phyloP scores from a whole-genome alignment of 2,113 vertebrate genomes.

The Channa maculata region DNA sequence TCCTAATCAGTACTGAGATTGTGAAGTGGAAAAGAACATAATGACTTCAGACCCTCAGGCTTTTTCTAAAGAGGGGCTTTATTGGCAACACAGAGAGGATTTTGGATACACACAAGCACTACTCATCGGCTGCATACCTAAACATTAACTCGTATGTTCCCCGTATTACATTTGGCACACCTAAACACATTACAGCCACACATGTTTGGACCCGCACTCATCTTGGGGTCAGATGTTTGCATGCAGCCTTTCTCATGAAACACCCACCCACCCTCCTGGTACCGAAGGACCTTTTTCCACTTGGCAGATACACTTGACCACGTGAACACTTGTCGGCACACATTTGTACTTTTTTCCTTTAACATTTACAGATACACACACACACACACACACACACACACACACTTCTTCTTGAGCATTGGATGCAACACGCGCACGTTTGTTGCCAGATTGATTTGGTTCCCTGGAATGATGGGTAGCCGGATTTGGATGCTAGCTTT shows the following conservation, averaged over 20 bases:
- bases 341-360: too few relatives aligned
- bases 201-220: constrained; percentile 20
- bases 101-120: not conserved
- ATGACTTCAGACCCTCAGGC: constrained; percentile 43
- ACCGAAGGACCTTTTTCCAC: not conserved
- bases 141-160: not conserved
- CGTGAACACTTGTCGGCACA: not conserved
- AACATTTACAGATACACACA: not conserved
- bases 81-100: not conserved
- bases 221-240: constrained; percentile 29
- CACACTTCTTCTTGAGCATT: constrained; percentile 29
- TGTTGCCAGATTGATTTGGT: constrained; percentile 60
- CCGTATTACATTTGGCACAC: constrained; percentile 8
- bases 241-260: constrained; percentile 9
- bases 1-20: constrained; percentile 42
- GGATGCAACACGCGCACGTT: constrained; percentile 11
- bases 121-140: not conserved
- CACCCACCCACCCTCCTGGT: not conserved
- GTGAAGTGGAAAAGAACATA: constrained; percentile 44
- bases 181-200: constrained; percentile 13
- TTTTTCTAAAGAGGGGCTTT: constrained; percentile 27
- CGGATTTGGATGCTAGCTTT: constrained; percentile 61
- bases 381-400: constrained; percentile 11
- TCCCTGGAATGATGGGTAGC: constrained; percentile 64
- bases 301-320: not conserved